A percentile compares a stretch with the other conserved stretches of the same genome.
These are phyloP conservation scores for Sciaenops ocellatus DNA, from an alignment of 2,797 vertebrate species.

Conservation along the genomic window DNA sequence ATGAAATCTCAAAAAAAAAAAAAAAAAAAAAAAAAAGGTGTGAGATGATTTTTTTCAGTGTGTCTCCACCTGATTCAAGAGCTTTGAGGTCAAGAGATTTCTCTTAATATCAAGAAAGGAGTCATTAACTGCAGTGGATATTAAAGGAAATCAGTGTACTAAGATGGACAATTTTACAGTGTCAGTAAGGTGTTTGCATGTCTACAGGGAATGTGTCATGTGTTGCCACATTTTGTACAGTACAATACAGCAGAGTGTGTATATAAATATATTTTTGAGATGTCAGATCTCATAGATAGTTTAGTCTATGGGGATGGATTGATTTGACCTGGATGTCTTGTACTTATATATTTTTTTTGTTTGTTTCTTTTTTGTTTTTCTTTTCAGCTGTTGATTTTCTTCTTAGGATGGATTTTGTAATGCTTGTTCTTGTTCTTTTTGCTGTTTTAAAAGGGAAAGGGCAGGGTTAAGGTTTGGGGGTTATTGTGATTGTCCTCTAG, in stretches of 20 bases:
- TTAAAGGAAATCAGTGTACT: constrained; percentile 25
- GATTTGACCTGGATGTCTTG: constrained; percentile 78
- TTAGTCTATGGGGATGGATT: constrained; percentile 76
- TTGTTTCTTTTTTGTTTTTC: constrained; percentile 48
- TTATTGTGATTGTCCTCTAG: constrained; percentile 85
- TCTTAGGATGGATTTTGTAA: constrained; percentile 84
- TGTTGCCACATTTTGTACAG: constrained; percentile 83
- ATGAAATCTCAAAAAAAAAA: constrained; percentile 5
- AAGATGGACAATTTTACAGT: constrained; percentile 64
- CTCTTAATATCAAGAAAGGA: constrained; percentile 26
- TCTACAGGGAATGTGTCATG: constrained; percentile 79
- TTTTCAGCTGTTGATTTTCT: constrained; percentile 74
- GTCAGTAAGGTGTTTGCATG: constrained; percentile 85
- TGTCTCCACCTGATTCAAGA: constrained; percentile 26
- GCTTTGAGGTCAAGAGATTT: constrained; percentile 18
- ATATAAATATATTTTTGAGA: constrained; percentile 89
- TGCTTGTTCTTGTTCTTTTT: constrained; percentile 80
- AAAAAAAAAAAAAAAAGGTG: not conserved
- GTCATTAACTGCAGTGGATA: not conserved
- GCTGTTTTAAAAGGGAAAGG: constrained; percentile 76
- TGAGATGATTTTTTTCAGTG: constrained; percentile 15
- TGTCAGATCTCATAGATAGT: constrained; percentile 80
- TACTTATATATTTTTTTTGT: constrained; percentile 50
- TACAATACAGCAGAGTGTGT: constrained; percentile 90
- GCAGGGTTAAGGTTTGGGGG: constrained; percentile 62